Evolutionary conservation across 2,113 vertebrate species (phyloP), one percentile per base, ranked within the genome.

Genomic region (Hydrolagus affinis): DNA sequence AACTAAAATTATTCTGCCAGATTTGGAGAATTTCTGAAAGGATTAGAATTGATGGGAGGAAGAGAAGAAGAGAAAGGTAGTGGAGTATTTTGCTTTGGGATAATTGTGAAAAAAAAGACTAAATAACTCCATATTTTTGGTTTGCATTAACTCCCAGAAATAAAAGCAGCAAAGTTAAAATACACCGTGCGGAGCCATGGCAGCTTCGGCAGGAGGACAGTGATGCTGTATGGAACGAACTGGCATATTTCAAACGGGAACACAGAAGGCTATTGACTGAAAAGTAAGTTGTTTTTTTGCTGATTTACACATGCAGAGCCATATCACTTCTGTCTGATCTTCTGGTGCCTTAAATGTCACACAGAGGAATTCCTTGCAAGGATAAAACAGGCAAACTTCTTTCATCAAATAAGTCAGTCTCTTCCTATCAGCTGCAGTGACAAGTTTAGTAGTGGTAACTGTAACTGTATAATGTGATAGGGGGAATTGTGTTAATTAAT

Each of bases 401-500:
- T 89, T 87, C 88, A 85, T 71, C 86, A 87, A 89, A 88, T 86
- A 88, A 85, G 89, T 89, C 78, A 85, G 86, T 87, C 74, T 87
- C 25, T 88, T 88, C 88, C 89, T 91, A 90, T 89, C 89, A 91
- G 89, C 92, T 90, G 91, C 91, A 93, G 90, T 92, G 91, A 89
- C 88, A 91, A 92, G 92, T 93, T 94, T 91, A 89, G 92, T 91
- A 87, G 91, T 89, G 90, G 86, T 92, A 90, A 91, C 90, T 88
- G 89, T 91, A 92, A 91, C 91, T 90, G 92, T 90, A 91, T 91
- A 92, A 92, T 90, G 91, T 89, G 92, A 93, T 94, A 90, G 92
- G 44, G 91, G 93, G 93, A 93, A 93, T 91, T 93, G 93, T 94
- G 93, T 95, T 95, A 95, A 96, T 95, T 94, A 95, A 93, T 93